These are phyloP conservation scores for Linurgus olivaceus DNA, from an alignment of 2,797 vertebrate genomes.

Conservation along the genomic window DNA sequence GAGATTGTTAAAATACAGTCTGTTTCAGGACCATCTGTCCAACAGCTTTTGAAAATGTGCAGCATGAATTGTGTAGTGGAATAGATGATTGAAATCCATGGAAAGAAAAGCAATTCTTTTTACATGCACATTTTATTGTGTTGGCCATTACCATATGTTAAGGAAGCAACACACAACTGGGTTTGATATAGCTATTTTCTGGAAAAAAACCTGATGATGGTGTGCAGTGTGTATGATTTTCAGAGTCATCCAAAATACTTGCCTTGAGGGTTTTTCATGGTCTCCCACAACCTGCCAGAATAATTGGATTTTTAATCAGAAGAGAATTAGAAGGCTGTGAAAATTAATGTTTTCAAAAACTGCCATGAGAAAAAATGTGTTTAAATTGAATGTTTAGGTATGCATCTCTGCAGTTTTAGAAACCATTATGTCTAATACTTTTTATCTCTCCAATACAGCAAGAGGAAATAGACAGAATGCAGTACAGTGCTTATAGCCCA, in stretches of 20 bases:
- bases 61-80: not conserved
- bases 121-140: not conserved
- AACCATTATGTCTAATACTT: not conserved
- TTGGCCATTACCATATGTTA: not conserved
- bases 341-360: conserved; percentile 1
- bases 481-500: not conserved
- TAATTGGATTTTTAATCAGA: not conserved
- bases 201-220: not conserved
- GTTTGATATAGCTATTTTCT: not conserved
- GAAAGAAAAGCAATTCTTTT: not conserved
- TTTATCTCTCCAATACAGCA: not conserved
- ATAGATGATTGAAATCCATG: not conserved
- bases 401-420: not conserved
- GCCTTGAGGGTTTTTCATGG: not conserved
- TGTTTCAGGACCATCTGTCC: not conserved
- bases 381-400: not conserved
- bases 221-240: not conserved
- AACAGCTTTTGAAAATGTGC: not conserved
- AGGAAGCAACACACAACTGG: not conserved
- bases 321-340: not conserved
- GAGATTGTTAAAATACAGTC: not conserved
- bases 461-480: not conserved
- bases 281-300: not conserved
- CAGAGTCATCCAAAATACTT: not conserved
- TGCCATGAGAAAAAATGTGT: not conserved